A percentile compares a stretch with the other conserved stretches of the same genome.
Evolutionary conservation across 2,113 vertebrate genomes (phyloP).

Genomic region (Mastomys natalensis): DNA sequence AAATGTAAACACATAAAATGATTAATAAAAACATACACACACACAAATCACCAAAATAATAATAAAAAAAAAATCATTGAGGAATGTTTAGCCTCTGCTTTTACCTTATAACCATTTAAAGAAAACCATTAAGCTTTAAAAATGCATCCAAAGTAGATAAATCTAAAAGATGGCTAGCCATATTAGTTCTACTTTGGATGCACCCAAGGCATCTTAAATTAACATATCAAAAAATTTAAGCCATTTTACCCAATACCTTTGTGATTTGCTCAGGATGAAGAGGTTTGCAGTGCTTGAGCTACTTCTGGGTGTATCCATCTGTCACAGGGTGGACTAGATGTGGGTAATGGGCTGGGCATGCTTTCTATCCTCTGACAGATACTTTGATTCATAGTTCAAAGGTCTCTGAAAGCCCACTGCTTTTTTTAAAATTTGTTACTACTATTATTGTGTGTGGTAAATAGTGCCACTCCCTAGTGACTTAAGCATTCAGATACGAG

Average conservation of each 20-base stretch:
- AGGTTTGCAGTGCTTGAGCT: not conserved
- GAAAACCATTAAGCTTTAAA: constrained; percentile 50
- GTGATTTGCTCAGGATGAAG: constrained; percentile 15
- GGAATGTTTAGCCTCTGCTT: constrained; percentile 56
- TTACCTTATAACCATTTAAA: constrained; percentile 18
- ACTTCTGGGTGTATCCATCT: not conserved
- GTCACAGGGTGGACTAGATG: not conserved
- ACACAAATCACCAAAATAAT: too few species aligned
- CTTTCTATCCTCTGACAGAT: not conserved
- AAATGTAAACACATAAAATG: too few species aligned
- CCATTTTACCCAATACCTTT: not conserved
- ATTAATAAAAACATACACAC: too few species aligned
- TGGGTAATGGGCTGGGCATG: not conserved
- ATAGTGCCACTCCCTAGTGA: not conserved
- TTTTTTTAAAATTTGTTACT: not conserved
- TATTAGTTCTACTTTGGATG: not conserved
- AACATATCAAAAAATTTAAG: not conserved
- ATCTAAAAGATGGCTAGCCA: not conserved
- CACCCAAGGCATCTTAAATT: constrained; percentile 3
- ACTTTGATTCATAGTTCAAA: constrained; percentile 24
- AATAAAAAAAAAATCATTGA: not conserved
- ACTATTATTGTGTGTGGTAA: not conserved
- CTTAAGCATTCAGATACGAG: not conserved
- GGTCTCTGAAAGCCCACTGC: not conserved
- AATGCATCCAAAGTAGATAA: not conserved